Base-by-base conservation (phyloP, 2,113 vertebrate species). In the Xiphophorus hellerii region DNA sequence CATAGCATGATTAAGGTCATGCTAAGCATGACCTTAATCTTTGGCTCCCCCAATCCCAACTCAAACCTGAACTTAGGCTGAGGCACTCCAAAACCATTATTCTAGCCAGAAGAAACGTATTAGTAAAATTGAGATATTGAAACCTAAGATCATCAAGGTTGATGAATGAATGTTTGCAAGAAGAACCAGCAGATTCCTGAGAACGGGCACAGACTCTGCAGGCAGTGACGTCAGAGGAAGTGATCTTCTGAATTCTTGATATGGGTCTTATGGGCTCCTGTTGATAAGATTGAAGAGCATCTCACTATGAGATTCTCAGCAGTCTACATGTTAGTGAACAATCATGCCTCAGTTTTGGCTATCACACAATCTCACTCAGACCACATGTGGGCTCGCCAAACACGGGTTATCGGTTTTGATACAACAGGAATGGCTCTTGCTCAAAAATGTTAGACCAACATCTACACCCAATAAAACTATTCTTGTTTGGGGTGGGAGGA, bases 171-270 rank as follows among this genome's bases (percentile, higher is more conserved):
- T 78, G 6, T 25, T 42, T 68, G 65, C 10, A 11, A 69, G 84
- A 66, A 0, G 35, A 63, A 22, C 61, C 22, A 75, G 48, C 63
- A 72, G 60, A 61, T 28, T 78, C 61, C 1, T 31, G 71, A 62
- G 60, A 62, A 69, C 62, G 29, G 28, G 30, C 3, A 37, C 35
- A 61, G 39, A 80, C 64, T 71, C 71, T 27, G 2, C 61, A 71
- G 30, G 8, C 71, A 37, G 81, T 89, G 88, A 88, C 87, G 89
- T 92, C 89, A 91, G 71, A 75, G 84, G 78, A 84, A 88, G 86
- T 70, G 83, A 80, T 84, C 80, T 78, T 61, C 66, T 80, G 68
- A 65, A 69, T 72, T 62, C 28, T 64, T 82, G 78, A 88, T 88
- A 81, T 37, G 74, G 81, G 77, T 76, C 74, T 73, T 74, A 82